A percentile compares a stretch with the other conserved stretches of the same genome.
These are phyloP conservation scores for Hesperia comma DNA, from an alignment of 2,888 invertebrate species.

Conservation along the genomic window DNA sequence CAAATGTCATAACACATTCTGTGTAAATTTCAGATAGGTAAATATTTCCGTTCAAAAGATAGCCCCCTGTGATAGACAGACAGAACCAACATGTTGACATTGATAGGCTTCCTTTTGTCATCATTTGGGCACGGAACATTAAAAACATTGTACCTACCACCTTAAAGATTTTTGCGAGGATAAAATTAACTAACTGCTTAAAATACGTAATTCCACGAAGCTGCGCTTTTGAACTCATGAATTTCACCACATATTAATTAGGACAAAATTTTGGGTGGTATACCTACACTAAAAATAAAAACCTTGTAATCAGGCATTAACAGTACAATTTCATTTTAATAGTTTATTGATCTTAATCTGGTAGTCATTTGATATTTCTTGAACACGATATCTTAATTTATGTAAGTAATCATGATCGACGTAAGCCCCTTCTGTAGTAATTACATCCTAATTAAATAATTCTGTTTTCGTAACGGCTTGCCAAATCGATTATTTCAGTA, in stretches of 20 bases:
- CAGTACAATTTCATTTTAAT: not conserved
- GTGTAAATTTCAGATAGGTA: too few species aligned
- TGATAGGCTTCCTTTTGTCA: too few species aligned
- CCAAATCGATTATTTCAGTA: not conserved
- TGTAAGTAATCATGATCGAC: slow-evolving; percentile 2
- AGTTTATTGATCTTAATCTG: slow-evolving; percentile 5
- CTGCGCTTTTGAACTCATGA: slow-evolving; percentile 1
- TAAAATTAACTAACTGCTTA: not conserved
- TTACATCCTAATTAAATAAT: slow-evolving; percentile 10
- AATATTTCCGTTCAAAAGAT: too few species aligned
- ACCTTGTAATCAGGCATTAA: not conserved
- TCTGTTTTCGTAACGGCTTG: slow-evolving; percentile 5
- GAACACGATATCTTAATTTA: not conserved
- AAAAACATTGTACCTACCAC: too few species aligned
- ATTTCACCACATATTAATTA: not conserved
- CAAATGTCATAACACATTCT: too few species aligned
- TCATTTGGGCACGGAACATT: too few species aligned
- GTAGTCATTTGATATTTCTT: not conserved
- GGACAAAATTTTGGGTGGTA: slow-evolving; percentile 2
- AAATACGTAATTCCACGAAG: not conserved
- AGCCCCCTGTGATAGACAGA: too few species aligned
- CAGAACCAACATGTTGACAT: too few species aligned
- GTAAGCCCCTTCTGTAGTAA: not conserved
- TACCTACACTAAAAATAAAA: not conserved
- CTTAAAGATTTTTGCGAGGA: too few species aligned